These are phyloP conservation scores for Hesperophylax magnus DNA, from an alignment of 1,140 invertebrate species.

Conservation along the genomic window DNA sequence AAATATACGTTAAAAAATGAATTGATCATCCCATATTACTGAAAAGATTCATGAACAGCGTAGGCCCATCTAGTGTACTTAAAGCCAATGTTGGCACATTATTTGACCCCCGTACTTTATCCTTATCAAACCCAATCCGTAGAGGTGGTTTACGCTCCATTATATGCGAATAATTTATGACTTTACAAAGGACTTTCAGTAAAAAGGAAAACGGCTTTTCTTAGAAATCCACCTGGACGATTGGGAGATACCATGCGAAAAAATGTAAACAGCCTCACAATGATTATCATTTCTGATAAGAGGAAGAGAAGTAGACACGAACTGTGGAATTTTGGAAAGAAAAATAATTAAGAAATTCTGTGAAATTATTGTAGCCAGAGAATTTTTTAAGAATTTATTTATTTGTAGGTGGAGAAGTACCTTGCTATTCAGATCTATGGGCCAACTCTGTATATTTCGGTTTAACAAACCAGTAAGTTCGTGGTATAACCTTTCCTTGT, in stretches of 20 bases:
- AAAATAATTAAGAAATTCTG: neutral
- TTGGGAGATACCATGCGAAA: neutral
- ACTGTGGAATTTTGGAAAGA: no score
- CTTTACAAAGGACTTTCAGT: conserved; percentile 45
- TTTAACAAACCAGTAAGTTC: no score
- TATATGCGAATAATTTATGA: conserved; percentile 48
- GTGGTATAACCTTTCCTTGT: no score
- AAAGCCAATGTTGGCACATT: conserved; percentile 21
- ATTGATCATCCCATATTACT: no score
- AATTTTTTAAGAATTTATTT: no score
- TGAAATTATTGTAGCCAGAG: neutral
- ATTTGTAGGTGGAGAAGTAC: no score
- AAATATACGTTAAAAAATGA: no score
- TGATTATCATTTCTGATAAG: neutral
- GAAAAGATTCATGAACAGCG: no score
- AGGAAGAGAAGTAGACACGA: no score
- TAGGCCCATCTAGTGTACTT: no score
- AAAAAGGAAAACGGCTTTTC: conserved; percentile 10
- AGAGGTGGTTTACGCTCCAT: conserved; percentile 39
- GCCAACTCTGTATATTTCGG: no score
- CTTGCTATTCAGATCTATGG: no score
- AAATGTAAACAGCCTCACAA: neutral
- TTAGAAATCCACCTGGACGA: conserved; percentile 3
- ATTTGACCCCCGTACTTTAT: conserved; percentile 43
- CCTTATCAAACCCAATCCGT: conserved; percentile 17